Conservation (phyloP, 2,797 vertebrate genomes). For the Sebastes cheni region DNA sequence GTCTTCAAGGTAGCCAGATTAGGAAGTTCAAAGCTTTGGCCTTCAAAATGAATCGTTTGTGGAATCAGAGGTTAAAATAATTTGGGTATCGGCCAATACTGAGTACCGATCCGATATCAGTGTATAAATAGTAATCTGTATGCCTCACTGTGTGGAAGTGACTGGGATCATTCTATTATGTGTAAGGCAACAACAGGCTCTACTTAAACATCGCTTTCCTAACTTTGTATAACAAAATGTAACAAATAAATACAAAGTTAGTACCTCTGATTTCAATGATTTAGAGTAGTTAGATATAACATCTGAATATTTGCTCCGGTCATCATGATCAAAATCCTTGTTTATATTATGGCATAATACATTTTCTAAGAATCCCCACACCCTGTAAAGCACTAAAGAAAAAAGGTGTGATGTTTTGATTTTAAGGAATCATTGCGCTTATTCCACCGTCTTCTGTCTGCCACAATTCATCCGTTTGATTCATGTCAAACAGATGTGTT, state of each 20-base stretch:
- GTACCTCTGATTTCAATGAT: background rate
- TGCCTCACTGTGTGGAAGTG: too few relatives aligned
- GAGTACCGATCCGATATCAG: too few relatives aligned
- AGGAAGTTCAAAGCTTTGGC: background rate
- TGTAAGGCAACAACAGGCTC: too few relatives aligned
- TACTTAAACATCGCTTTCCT: too few relatives aligned
- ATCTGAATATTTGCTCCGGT: background rate
- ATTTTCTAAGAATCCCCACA: background rate
- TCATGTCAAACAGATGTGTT: constrained; percentile 49
- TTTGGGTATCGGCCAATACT: background rate
- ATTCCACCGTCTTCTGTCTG: constrained; percentile 21
- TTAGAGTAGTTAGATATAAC: background rate
- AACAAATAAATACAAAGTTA: too few relatives aligned
- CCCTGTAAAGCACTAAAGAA: background rate
- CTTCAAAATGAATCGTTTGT: background rate
- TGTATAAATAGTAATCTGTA: too few relatives aligned
- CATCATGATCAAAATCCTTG: background rate
- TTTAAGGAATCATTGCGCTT: constrained; percentile 6
- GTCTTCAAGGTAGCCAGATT: background rate
- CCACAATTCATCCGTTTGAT: constrained; percentile 16
- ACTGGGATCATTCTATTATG: too few relatives aligned
- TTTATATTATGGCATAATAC: background rate
- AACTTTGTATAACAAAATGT: too few relatives aligned
- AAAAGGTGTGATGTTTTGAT: background rate
- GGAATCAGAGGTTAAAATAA: background rate